Conservation (phyloP, 2,888 invertebrate species). For the Andrena chrysosceles region DNA sequence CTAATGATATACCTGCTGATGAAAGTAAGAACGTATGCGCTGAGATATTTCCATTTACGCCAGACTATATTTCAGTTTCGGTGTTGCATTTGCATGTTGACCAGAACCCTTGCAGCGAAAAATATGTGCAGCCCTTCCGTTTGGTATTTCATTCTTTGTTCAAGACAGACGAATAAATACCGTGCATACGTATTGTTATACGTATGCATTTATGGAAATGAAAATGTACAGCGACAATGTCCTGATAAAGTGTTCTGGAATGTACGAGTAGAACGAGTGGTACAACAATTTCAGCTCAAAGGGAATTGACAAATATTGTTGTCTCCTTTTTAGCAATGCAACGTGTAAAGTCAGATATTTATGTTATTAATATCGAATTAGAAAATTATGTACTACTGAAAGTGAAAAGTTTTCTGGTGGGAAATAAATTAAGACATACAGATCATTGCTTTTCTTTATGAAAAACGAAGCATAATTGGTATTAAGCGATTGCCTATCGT, state of each 20-base stretch:
- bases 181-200: neutral
- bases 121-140: neutral
- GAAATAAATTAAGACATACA: no score
- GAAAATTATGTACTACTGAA: no score
- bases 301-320: neutral
- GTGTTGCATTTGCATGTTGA: neutral
- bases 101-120: neutral
- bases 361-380: no score
- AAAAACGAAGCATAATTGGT: no score
- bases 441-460: no score
- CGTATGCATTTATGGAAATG: slow-evolving; percentile 14
- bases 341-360: no score
- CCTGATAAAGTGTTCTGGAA: neutral
- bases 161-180: neutral
- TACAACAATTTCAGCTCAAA: neutral
- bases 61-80: neutral
- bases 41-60: neutral
- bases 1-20: neutral
- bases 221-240: neutral
- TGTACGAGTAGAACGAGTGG: neutral
- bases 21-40: neutral
- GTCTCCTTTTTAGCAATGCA: no score
- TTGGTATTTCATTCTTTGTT: neutral
- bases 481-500: no score
- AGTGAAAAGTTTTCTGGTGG: no score